Conservation (phyloP, 2,113 vertebrate species). For the Chiloscyllium plagiosum region DNA sequence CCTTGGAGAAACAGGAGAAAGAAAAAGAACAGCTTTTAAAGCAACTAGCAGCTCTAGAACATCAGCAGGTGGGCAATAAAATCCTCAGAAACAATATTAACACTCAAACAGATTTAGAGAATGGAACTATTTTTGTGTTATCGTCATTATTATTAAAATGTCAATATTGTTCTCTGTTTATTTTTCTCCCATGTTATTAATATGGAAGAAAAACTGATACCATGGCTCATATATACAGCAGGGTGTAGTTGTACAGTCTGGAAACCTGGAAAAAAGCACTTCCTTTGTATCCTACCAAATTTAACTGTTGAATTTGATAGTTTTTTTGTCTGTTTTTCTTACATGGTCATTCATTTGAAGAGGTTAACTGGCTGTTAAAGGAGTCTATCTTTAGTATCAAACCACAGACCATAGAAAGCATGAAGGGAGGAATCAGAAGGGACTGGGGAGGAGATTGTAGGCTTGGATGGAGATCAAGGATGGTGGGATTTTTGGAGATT, state of each 20-base stretch:
- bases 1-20: slow-evolving; percentile 48
- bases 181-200: not conserved
- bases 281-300: not conserved
- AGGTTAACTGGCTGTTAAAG: not conserved
- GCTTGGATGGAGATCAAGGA: not conserved
- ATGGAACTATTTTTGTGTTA: not conserved
- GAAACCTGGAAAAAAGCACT: not conserved
- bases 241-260: not conserved
- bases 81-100: not conserved
- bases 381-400: not conserved
- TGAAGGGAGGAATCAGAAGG: not conserved
- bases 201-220: not conserved
- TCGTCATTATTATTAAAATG: not conserved
- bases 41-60: slow-evolving; percentile 46
- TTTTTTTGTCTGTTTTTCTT: not conserved
- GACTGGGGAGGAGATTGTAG: not conserved
- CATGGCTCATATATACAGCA: not conserved
- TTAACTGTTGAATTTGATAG: not conserved
- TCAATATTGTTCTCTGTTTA: not conserved
- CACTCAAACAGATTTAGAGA: not conserved
- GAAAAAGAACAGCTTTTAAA: slow-evolving; percentile 54
- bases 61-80: slow-evolving; percentile 47
- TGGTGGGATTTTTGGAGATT: not conserved
- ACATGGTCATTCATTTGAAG: not conserved
- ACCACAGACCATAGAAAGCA: not conserved